Evolutionary conservation across 2,113 vertebrate species (phyloP), one percentile per base, ranked within the genome.

Genomic region (Argyrosomus japonicus): DNA sequence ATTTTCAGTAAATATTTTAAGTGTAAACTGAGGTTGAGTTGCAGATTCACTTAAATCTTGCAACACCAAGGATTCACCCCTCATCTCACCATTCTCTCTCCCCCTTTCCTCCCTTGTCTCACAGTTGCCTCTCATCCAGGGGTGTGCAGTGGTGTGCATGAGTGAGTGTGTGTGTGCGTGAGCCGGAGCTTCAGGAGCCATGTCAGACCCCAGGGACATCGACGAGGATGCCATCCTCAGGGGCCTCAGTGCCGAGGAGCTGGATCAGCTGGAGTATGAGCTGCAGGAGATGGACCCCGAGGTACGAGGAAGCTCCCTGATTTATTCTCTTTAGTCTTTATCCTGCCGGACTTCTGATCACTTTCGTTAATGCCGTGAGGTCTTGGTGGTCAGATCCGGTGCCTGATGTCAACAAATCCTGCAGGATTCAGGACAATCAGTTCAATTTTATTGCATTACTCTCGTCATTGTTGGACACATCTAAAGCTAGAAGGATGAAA

Each of bases 271-370:
- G 81, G 97, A 99, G 68, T 75, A 63, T 27, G 98, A 99, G 79
- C 96, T 99, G 74, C 94, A 95, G 86, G 98, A 99, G 90, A 96
- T 99, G 98, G 98, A 99, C 92, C 98, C 98, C 0, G 98, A 99
- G 96, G 98, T 98, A 95, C 1, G 19, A 8, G 10, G 14, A 48
- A 69, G 5, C 25, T 0, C 3, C 25, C 23, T 29, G 1, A 21
- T 86, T 54, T 32, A 32, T 32, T 32, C 32, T 32, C 32, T 32
- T 32, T 6, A 32, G 61, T 58, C 53, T 63, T 36, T n/a, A 12
- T 60, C 57, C 27, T 18, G 13, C 21, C 27, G n/a, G 50, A 10
- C 0, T 50, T 7, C 8, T 48, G 57, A 36, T 25, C 43, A 18
- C 11, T 51, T 57, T 27, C 13, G 1, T 7, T 32, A 32, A 32